These are phyloP conservation scores for Platyscelio sp. DNA, from an alignment of 2,888 invertebrate genomes.

Conservation along the genomic window DNA sequence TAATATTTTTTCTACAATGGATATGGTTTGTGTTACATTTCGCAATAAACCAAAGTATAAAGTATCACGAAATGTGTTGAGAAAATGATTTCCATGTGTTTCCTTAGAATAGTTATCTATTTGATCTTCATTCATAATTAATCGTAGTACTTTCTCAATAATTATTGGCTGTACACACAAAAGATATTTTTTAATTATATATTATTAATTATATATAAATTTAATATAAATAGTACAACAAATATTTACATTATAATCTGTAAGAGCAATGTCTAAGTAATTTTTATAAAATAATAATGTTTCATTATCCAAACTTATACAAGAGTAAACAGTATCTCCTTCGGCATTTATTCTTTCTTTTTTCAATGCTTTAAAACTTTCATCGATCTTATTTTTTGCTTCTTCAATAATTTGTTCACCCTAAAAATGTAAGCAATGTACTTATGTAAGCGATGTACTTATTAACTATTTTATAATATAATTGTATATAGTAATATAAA, in stretches of 20 bases:
- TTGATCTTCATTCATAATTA: slow-evolving; percentile 51
- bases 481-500: too few relatives aligned
- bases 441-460: too few relatives aligned
- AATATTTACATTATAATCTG: slow-evolving; percentile 11
- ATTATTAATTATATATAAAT: not conserved
- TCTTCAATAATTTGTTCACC: slow-evolving; percentile 43
- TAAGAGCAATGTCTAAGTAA: not conserved
- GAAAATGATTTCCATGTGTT: slow-evolving; percentile 82
- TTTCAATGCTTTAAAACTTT: slow-evolving; percentile 19
- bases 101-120: slow-evolving; percentile 8
- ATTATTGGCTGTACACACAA: slow-evolving; percentile 58
- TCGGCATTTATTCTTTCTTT: not conserved
- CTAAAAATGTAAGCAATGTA: slow-evolving; percentile 58
- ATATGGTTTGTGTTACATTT: slow-evolving; percentile 74
- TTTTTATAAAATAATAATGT: not conserved
- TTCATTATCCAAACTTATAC: too few relatives aligned
- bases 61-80: slow-evolving; percentile 78
- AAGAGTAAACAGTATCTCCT: too few relatives aligned
- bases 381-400: slow-evolving; percentile 48
- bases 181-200: slow-evolving; percentile 2
- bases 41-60: slow-evolving; percentile 79
- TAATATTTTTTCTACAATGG: slow-evolving; percentile 72
- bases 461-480: too few relatives aligned
- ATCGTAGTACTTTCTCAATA: slow-evolving; percentile 60
- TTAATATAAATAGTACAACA: too few relatives aligned